Evolutionary conservation across 1,140 invertebrate species (phyloP).

Genomic region (Ceratina australensis): DNA sequence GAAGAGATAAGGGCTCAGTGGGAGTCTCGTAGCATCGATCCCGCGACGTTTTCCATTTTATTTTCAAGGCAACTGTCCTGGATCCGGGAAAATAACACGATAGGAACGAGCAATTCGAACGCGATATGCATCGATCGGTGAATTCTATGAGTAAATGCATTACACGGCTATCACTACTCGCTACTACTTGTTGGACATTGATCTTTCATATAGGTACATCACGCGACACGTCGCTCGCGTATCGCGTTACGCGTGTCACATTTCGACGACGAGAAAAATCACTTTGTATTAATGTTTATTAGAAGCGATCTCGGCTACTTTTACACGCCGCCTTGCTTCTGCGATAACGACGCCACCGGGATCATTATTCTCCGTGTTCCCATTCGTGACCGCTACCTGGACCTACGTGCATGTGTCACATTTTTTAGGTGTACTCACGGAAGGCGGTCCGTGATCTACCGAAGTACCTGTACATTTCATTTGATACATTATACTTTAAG

Average conservation of each 20-base stretch:
- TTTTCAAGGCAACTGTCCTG: neutral
- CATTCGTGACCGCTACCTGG: too few relatives aligned
- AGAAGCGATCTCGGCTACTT: neutral
- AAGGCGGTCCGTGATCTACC: too few relatives aligned
- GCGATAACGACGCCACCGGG: too few relatives aligned
- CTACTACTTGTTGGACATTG: neutral
- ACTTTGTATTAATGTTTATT: neutral
- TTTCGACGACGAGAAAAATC: neutral
- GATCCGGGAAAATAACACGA: slow-evolving; percentile 14
- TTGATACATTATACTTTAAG: too few relatives aligned
- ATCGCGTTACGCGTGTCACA: neutral
- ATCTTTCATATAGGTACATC: neutral
- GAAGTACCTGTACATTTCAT: too few relatives aligned
- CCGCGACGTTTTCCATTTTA: neutral
- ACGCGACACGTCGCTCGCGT: neutral
- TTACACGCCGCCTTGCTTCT: neutral
- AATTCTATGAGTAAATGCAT: neutral
- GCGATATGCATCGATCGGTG: slow-evolving; percentile 22
- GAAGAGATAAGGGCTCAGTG: neutral
- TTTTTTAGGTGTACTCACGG: too few relatives aligned
- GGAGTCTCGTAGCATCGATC: neutral
- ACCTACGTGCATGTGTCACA: too few relatives aligned
- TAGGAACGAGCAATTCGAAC: neutral
- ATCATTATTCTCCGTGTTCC: too few relatives aligned
- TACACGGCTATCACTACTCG: neutral